Conservation (phyloP, 1,140 invertebrate species). For the Cherax destructor region DNA sequence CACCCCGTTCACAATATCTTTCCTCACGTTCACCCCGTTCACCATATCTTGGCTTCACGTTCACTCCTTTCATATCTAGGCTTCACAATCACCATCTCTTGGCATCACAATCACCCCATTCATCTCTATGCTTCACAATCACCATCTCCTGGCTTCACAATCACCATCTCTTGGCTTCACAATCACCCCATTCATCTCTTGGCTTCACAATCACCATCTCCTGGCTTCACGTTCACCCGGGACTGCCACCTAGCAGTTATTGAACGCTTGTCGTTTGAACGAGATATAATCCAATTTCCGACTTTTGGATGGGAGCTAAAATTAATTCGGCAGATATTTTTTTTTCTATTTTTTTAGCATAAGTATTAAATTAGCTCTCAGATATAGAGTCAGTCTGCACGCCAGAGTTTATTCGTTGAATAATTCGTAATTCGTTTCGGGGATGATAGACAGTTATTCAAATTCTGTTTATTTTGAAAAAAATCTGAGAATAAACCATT, state of each 20-base stretch:
- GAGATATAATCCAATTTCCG: conserved; percentile 6
- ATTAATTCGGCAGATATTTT: background rate
- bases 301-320: background rate
- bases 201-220: too few species aligned
- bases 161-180: too few species aligned
- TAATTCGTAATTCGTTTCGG: background rate
- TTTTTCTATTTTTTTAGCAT: background rate
- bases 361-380: conserved; percentile 12
- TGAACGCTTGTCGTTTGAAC: background rate
- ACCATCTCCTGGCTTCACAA: too few species aligned
- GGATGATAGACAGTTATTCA: background rate
- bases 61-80: too few species aligned
- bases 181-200: too few species aligned
- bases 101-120: too few species aligned
- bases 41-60: too few species aligned
- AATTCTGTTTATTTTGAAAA: background rate
- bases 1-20: too few species aligned
- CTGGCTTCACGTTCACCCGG: too few species aligned
- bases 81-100: too few species aligned
- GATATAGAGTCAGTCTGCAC: background rate
- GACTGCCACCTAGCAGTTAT: background rate
- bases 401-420: background rate
- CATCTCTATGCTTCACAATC: too few species aligned
- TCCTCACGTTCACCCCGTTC: too few species aligned
- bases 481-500: background rate